Base-by-base conservation (phyloP, 1,140 invertebrate genomes). In the Cylas formicarius region DNA sequence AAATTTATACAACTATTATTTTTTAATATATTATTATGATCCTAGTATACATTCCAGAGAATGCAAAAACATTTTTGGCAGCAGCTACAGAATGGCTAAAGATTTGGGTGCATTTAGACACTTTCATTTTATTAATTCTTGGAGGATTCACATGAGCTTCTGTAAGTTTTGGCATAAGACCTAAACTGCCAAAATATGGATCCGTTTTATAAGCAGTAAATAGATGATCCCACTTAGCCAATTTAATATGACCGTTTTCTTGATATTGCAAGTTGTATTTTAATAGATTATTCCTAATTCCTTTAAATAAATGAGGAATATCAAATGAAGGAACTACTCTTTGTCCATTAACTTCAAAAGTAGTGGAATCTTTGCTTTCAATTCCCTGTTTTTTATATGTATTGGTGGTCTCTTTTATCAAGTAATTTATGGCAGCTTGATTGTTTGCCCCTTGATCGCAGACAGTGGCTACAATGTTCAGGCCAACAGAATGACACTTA, bases 261-360 rank as follows among this genome's bases (percentile, higher is more conserved):
- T 6, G 26, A 23, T 31, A 53, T 20, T 32, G 22, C 33, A 45
- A 37, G 35, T 53, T 21, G 41, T 49, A 49, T 31, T 28, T 39
- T 4, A 45, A 24, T 10, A 53, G 16, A 37, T 49, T 53, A 47
- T 65, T 61, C 19, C 59, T 11, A 9, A 64, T 45, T 2, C 60
- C 52, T 46, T 64, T 64, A 16, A 62, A 46, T 2, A 65, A 29
- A 35, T 64, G 61, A 14, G 63, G 61, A 24, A 59, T 46, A 44
- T 61, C 58, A 48, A 50, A 61, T 3, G 61, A 33, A n/a, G 57
- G 58, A 11, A 61, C 22, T n/a, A 61, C 48, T 48, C 56, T 47
- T 19, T 53, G 4, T 14, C 35, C 24, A 53, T 54, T 42, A 16
- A 61, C 21, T 28, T 48, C 17, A 49, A 57, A 54, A n/a, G 49